These are phyloP conservation scores for Salvator merianae DNA, from an alignment of 2,113 vertebrate species.

Conservation along the genomic window DNA sequence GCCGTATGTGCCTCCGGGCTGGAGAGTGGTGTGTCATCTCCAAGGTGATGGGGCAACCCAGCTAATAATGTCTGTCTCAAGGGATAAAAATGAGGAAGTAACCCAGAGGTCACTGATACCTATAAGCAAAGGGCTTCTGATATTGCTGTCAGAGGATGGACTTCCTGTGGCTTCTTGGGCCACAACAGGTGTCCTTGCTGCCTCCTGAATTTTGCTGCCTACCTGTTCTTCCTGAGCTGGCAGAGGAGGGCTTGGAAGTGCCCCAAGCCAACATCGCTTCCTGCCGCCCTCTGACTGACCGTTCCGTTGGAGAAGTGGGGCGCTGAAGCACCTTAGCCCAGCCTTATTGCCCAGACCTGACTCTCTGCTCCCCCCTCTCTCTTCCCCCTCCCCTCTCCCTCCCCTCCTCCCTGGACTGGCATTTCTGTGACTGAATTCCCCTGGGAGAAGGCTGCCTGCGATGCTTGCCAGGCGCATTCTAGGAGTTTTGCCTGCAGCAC, in stretches of 20 bases:
- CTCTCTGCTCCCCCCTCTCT: not conserved
- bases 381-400: conserved; percentile 45
- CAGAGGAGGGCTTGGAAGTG: not conserved
- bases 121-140: too few relatives aligned
- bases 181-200: not conserved
- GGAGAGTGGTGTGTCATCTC: not conserved
- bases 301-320: not conserved
- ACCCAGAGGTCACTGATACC: not conserved
- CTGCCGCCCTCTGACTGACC: not conserved
- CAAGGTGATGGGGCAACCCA: too few relatives aligned
- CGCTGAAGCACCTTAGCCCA: not conserved
- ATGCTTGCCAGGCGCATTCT: conserved; percentile 64
- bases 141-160: not conserved
- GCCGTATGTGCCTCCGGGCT: not conserved
- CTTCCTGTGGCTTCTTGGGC: not conserved
- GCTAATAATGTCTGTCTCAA: not conserved
- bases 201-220: not conserved
- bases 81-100: not conserved
- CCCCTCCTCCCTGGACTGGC: conserved; percentile 71
- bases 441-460: conserved; percentile 69
- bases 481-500: conserved; percentile 82
- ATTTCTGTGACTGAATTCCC: conserved; percentile 68
- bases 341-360: conserved; percentile 48
- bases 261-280: not conserved
- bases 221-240: not conserved